These are phyloP conservation scores for Numenius phaeopus DNA, from an alignment of 2,797 vertebrate species.

Conservation along the genomic window DNA sequence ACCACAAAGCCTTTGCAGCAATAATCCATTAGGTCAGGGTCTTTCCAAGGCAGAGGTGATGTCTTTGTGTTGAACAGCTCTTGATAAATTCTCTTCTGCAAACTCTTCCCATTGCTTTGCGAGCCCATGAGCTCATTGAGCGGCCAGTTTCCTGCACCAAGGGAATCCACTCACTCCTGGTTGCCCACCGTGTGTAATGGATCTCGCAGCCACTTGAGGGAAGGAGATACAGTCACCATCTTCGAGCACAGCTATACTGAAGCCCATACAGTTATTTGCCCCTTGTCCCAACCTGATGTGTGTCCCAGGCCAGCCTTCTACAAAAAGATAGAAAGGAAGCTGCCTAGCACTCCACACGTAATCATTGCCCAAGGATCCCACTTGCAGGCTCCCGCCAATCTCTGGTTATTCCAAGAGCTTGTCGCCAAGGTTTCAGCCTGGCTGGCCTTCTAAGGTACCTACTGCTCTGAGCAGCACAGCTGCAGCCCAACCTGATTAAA, in stretches of 20 bases:
- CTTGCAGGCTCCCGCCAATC: background rate
- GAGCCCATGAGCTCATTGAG: background rate
- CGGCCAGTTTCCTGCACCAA: background rate
- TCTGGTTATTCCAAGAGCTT: background rate
- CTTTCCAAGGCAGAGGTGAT: background rate
- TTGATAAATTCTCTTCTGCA: background rate
- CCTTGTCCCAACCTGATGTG: background rate
- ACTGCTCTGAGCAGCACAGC: background rate
- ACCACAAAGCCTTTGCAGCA: background rate
- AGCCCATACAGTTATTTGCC: background rate
- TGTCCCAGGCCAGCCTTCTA: background rate
- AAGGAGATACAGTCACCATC: background rate
- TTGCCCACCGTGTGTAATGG: background rate
- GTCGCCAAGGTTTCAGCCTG: background rate
- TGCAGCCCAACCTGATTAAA: background rate
- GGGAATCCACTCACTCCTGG: background rate
- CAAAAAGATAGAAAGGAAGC: background rate
- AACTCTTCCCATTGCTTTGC: background rate
- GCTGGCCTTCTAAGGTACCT: background rate
- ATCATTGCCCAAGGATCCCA: background rate
- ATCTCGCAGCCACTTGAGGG: background rate
- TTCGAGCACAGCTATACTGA: background rate
- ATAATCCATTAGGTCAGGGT: background rate
- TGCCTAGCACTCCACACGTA: background rate
- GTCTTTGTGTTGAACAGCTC: background rate